Evolutionary conservation across 2,797 vertebrate species (phyloP).

Genomic region (Dendrocincla tyrannina): DNA sequence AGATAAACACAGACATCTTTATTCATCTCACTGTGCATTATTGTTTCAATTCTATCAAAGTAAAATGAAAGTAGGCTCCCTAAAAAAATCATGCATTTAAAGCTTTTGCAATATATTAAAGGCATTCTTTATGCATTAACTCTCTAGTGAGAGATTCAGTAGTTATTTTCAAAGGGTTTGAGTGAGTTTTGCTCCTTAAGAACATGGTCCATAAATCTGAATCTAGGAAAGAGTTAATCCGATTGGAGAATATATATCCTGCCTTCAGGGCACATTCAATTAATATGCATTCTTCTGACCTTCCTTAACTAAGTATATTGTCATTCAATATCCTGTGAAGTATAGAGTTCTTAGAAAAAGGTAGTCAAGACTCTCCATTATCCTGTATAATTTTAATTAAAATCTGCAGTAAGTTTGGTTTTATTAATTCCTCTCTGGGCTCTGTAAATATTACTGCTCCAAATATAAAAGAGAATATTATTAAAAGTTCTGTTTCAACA

Average conservation of each 20-base stretch:
- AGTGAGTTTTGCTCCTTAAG: not conserved
- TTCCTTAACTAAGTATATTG: constrained; percentile 7
- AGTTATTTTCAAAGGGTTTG: not conserved
- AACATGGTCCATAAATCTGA: not conserved
- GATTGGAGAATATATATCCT: not conserved
- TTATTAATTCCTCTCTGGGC: not conserved
- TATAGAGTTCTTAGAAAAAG: not conserved
- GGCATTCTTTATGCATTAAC: not conserved
- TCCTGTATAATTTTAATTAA: constrained; percentile 15
- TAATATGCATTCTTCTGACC: not conserved
- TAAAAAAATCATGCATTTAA: not conserved
- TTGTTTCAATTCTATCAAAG: not conserved
- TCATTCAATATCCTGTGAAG: not conserved
- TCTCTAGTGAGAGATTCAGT: not conserved
- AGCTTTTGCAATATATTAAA: not conserved
- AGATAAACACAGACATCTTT: not conserved
- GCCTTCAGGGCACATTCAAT: not conserved
- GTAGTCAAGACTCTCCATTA: not conserved
- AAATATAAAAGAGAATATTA: not conserved
- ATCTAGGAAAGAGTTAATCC: not conserved
- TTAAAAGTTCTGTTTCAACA: not conserved
- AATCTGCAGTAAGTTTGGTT: not conserved
- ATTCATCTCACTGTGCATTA: not conserved
- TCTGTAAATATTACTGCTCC: constrained; percentile 15
- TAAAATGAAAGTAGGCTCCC: not conserved